These are phyloP conservation scores for Sula dactylatra DNA, from an alignment of 2,113 vertebrate species.

Conservation along the genomic window DNA sequence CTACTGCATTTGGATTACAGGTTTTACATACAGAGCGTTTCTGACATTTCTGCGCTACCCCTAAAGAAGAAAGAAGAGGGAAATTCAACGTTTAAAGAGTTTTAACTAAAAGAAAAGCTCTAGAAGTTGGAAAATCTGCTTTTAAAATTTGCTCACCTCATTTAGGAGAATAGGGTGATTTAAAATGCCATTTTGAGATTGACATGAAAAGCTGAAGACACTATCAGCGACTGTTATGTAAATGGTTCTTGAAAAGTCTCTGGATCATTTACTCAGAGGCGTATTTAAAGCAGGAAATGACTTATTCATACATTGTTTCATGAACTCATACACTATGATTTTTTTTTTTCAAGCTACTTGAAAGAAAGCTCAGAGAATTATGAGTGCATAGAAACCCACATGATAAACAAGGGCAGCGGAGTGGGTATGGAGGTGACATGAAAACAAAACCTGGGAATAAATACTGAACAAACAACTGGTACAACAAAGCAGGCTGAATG, in stretches of 20 bases:
- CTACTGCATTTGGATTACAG: background rate
- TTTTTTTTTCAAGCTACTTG: background rate
- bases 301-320: slow-evolving; percentile 54
- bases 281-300: slow-evolving; percentile 63
- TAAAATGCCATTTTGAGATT: slow-evolving; percentile 52
- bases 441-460: background rate
- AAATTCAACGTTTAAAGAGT: background rate
- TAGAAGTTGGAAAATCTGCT: slow-evolving; percentile 12
- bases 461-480: background rate
- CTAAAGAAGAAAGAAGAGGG: background rate
- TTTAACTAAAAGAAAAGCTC: background rate
- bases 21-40: background rate
- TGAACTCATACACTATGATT: slow-evolving; percentile 27
- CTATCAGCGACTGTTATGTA: slow-evolving; percentile 59
- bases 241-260: slow-evolving; percentile 47
- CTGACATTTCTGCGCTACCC: background rate
- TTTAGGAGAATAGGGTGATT: slow-evolving; percentile 43
- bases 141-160: background rate
- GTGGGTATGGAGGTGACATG: background rate
- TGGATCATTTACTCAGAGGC: slow-evolving; percentile 48
- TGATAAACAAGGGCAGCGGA: slow-evolving; percentile 7
- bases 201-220: slow-evolving; percentile 50
- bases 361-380: slow-evolving; percentile 2
- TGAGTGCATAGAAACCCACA: background rate
- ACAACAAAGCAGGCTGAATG: background rate